phyloP scores from a whole-genome alignment of 2,797 vertebrate species.

The Propithecus deckenii region DNA sequence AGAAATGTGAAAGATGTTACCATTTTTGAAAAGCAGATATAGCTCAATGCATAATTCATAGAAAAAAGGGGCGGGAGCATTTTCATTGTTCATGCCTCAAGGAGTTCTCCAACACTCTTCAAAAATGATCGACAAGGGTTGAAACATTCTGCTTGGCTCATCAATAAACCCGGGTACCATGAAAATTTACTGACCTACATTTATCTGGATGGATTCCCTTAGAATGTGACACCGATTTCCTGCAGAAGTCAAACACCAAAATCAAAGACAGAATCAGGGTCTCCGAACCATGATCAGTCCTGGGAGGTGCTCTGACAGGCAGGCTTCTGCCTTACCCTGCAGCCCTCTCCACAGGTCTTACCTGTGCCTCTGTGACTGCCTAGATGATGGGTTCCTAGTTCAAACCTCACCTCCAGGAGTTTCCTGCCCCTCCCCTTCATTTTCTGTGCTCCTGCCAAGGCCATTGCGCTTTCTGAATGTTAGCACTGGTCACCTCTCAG shows the following conservation, averaged over 20 bases:
- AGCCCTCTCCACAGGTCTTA: background rate
- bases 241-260: background rate
- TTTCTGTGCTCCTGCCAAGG: background rate
- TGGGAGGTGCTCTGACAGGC: background rate
- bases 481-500: background rate
- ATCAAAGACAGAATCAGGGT: background rate
- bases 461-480: background rate
- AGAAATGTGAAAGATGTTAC: background rate
- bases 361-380: background rate
- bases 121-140: background rate
- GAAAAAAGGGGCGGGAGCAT: background rate
- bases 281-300: background rate
- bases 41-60: background rate
- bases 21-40: slow-evolving; percentile 27
- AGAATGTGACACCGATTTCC: background rate
- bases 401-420: background rate
- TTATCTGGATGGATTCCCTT: background rate
- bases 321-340: background rate
- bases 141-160: background rate
- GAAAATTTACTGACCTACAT: background rate
- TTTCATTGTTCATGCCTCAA: background rate
- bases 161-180: background rate
- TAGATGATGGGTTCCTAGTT: background rate
- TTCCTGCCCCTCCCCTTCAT: background rate
- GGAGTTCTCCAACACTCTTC: background rate